Conservation (phyloP, 2,888 invertebrate species). For the Gibbula magus region DNA sequence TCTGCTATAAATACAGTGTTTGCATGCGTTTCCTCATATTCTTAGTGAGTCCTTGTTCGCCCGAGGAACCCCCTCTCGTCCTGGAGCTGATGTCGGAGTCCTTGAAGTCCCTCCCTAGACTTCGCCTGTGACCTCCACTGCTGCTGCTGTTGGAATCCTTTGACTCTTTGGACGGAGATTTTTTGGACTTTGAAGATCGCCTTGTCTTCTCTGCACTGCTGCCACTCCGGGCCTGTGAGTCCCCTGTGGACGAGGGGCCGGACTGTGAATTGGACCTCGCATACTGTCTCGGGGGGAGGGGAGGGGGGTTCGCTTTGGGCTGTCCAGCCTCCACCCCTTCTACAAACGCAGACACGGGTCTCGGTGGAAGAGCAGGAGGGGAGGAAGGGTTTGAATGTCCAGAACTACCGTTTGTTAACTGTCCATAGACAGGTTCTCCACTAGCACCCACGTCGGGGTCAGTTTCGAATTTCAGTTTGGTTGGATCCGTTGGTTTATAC, state of each 20-base stretch:
- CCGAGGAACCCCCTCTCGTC: conserved; percentile 34
- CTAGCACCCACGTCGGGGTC: neutral
- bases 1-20: conserved; percentile 39
- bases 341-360: neutral
- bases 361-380: neutral
- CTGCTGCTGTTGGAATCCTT: conserved; percentile 36
- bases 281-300: conserved; percentile 50
- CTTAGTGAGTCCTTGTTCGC: conserved; percentile 19
- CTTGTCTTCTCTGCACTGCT: conserved; percentile 11
- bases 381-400: neutral
- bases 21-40: conserved; percentile 41
- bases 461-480: conserved; percentile 24
- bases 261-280: conserved; percentile 51
- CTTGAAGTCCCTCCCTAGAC: conserved; percentile 40
- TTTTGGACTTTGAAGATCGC: neutral
- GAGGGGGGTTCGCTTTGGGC: conserved; percentile 38
- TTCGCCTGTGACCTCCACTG: conserved; percentile 28
- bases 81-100: conserved; percentile 46
- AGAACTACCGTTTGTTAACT: neutral
- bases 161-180: conserved; percentile 23
- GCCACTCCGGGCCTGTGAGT: conserved; percentile 27
- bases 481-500: conserved; percentile 56
- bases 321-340: neutral
- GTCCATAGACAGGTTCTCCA: neutral
- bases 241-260: neutral